Conservation (phyloP, 2,888 invertebrate genomes). For the Heliconius sara region DNA sequence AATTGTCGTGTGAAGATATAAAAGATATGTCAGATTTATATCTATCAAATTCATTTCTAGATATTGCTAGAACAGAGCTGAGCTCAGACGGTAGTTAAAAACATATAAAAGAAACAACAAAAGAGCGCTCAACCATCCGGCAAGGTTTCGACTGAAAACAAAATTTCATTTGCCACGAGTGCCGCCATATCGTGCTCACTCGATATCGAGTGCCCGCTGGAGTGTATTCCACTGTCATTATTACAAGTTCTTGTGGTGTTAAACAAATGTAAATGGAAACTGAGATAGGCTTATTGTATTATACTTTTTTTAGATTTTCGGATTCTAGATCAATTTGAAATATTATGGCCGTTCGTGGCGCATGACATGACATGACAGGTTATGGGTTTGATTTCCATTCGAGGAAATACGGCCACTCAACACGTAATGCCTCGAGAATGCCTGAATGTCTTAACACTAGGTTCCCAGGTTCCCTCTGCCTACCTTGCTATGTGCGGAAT, state of each 20-base stretch:
- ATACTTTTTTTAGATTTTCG: not conserved
- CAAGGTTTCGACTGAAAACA: constrained; percentile 45
- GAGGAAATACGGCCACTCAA: too few relatives aligned
- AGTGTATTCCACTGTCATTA: constrained; percentile 34
- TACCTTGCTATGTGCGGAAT: too few relatives aligned
- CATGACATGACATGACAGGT: too few relatives aligned
- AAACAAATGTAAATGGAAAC: constrained; percentile 27
- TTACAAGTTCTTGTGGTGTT: constrained; percentile 32
- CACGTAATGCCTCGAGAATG: too few relatives aligned
- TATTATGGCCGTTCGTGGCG: too few relatives aligned
- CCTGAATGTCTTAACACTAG: too few relatives aligned
- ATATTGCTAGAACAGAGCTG: not conserved
- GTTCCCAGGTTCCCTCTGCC: too few relatives aligned
- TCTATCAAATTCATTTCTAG: not conserved
- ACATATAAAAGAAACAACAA: constrained; percentile 48
- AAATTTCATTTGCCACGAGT: constrained; percentile 46
- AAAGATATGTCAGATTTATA: not conserved
- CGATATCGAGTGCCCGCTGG: constrained; percentile 41
- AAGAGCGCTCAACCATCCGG: constrained; percentile 45
- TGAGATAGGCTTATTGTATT: constrained; percentile 4
- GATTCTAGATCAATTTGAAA: too few relatives aligned
- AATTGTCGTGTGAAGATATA: not conserved
- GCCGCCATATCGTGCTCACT: constrained; percentile 47
- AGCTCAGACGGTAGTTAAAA: constrained; percentile 24
- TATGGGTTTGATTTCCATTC: too few relatives aligned